phyloP scores from a whole-genome alignment of 2,888 invertebrate genomes.

The Synergus japonicus region DNA sequence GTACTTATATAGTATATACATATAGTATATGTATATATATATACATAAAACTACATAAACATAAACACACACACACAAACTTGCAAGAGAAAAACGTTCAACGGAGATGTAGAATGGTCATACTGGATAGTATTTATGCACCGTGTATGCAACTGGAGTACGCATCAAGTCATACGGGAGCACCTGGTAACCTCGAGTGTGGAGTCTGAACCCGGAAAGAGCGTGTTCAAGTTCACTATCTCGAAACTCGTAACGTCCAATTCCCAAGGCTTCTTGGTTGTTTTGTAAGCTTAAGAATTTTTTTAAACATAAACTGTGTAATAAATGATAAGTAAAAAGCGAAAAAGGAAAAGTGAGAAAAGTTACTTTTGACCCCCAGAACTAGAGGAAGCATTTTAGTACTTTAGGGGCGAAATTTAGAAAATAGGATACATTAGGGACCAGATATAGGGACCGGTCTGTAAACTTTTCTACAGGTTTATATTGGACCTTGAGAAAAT shows the following conservation, averaged over 20 bases:
- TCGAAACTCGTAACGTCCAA: slow-evolving; percentile 16
- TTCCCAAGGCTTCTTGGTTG: not conserved
- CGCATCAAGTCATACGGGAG: slow-evolving; percentile 45
- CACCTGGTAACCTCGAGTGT: slow-evolving; percentile 34
- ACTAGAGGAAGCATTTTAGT: no score
- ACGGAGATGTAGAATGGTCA: slow-evolving; percentile 36
- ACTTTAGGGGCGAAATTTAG: no score
- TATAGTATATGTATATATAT: no score
- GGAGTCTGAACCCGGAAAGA: slow-evolving; percentile 37
- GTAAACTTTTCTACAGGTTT: no score
- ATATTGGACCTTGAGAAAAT: no score
- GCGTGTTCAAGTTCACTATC: slow-evolving; percentile 37
- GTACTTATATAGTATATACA: not conserved
- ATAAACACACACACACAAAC: not conserved
- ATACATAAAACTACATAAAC: not conserved
- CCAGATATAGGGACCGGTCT: no score
- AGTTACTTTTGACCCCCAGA: no score
- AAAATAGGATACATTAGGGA: no score
- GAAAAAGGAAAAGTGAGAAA: no score
- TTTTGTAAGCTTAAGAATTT: no score
- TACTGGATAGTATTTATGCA: slow-evolving; percentile 53
- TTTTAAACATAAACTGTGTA: no score
- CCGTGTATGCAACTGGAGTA: slow-evolving; percentile 54
- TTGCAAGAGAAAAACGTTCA: not conserved
- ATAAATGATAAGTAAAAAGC: no score